Percentiles rank a stretch among this genome's conserved stretches.
phyloP scores from a whole-genome alignment of 2,113 vertebrate species.

The Microtus pennsylvanicus region DNA sequence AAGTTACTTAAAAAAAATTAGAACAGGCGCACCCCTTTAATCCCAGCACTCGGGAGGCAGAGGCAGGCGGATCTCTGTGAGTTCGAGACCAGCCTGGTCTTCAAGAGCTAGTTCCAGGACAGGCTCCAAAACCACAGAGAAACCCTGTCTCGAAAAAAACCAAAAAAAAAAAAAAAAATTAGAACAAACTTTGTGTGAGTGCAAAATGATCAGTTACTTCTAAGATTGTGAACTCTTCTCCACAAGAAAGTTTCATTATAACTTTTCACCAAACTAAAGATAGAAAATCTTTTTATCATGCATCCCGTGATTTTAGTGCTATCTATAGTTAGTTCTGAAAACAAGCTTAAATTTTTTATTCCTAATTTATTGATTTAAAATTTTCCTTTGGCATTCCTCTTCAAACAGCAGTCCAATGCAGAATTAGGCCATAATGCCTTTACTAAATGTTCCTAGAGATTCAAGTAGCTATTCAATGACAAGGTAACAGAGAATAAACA shows the following conservation, averaged over 20 bases:
- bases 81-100: no score
- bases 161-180: not conserved
- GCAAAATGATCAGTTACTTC: not conserved
- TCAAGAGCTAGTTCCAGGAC: no score
- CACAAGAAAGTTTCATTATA: slow-evolving; percentile 61
- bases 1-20: not conserved
- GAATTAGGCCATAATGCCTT: slow-evolving; percentile 35
- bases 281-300: slow-evolving; percentile 28
- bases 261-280: slow-evolving; percentile 46
- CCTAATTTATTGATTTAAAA: slow-evolving; percentile 25
- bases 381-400: slow-evolving; percentile 48
- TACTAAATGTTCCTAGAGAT: slow-evolving; percentile 31
- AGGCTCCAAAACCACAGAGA: no score
- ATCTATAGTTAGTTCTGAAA: slow-evolving; percentile 48
- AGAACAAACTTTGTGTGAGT: not conserved
- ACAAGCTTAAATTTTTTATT: slow-evolving; percentile 31
- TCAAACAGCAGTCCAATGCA: slow-evolving; percentile 5
- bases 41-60: no score
- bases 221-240: slow-evolving; percentile 35
- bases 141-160: no score
- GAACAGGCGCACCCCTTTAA: not conserved
- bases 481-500: slow-evolving; percentile 1
- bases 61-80: no score
- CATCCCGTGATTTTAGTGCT: slow-evolving; percentile 42
- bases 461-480: slow-evolving; percentile 32